phyloP scores from a whole-genome alignment of 2,113 vertebrate species.

The Platysteira castanea region DNA sequence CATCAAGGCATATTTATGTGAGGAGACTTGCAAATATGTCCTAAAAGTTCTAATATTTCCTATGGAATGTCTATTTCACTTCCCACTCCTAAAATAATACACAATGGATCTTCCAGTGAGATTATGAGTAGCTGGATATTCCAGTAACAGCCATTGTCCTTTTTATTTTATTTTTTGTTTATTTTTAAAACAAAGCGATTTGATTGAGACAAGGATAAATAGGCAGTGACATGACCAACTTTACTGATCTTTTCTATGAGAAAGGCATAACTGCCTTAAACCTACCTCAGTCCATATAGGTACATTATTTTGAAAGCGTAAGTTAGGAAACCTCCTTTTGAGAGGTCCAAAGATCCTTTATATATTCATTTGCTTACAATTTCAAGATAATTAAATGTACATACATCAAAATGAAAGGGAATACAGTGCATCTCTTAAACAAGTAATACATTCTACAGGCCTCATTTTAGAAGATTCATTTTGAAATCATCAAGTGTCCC shows the following conservation, averaged over 20 bases:
- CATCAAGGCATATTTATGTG: neutral
- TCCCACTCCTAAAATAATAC: neutral
- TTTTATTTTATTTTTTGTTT: neutral
- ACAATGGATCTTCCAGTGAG: neutral
- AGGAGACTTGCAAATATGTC: neutral
- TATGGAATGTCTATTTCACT: neutral
- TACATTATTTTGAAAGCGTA: neutral
- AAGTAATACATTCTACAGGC: neutral
- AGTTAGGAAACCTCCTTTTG: neutral
- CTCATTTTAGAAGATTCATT: neutral
- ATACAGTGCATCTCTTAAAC: neutral
- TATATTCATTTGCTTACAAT: neutral
- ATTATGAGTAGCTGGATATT: neutral
- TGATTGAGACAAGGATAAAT: neutral
- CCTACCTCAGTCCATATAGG: neutral
- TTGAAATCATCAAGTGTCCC: neutral
- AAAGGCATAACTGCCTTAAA: neutral
- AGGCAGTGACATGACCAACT: neutral
- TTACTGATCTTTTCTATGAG: neutral
- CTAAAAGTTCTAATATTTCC: neutral
- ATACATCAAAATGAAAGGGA: neutral
- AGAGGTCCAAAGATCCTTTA: neutral
- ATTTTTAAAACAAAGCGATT: neutral
- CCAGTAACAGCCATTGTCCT: rapidly evolving
- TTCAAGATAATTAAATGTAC: neutral